Evolutionary conservation across 2,888 invertebrate species (phyloP), one percentile per base, ranked within the genome.

Genomic region (Thumatha senex): DNA sequence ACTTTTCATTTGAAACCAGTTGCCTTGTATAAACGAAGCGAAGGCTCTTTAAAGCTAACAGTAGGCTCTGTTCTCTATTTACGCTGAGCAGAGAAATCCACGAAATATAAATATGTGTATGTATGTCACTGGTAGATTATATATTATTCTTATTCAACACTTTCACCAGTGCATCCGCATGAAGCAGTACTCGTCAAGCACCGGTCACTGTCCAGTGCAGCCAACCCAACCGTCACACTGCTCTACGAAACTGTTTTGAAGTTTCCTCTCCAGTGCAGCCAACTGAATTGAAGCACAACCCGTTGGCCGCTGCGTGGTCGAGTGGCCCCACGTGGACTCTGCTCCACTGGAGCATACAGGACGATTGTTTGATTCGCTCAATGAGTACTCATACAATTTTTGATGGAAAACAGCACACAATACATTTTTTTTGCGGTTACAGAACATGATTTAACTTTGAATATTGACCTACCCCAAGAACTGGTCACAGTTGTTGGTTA

Each of bases 341-440:
- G 80, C 72, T 80, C 63, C 77, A 80, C 61, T 82, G 78, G 64
- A 76, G 75, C 80, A 67, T 41, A 53, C 75, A 51, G 71, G 78
- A 80, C 67, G 76, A 67, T 24, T 56, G 62, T 41, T 64, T 58
- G 66, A 49, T 65, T 64, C 66, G 58, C 63, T 56, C 62, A 45
- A 33, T 65, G 63, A 53, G 60, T 63, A 58, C 58, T 47, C 51
- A 60, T 48, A 53, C 50, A 33, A 45, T 53, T 47, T 47, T 50
- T 38, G 42, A 46, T 39, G 41, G 30, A 38, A 29, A 43, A 46
- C 46, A 38, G 15, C 29, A 45, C 40, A 48, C 41, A 48, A 47
- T 46, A 43, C 34, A 29, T 29, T 43, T 53, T 52, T 52, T 48
- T 40, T 48, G 48, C 34, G 45, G 24, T 34, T 29, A 31, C 43